Evolutionary conservation across 2,797 vertebrate species (phyloP).

Genomic region (Semaprochilodus insignis): DNA sequence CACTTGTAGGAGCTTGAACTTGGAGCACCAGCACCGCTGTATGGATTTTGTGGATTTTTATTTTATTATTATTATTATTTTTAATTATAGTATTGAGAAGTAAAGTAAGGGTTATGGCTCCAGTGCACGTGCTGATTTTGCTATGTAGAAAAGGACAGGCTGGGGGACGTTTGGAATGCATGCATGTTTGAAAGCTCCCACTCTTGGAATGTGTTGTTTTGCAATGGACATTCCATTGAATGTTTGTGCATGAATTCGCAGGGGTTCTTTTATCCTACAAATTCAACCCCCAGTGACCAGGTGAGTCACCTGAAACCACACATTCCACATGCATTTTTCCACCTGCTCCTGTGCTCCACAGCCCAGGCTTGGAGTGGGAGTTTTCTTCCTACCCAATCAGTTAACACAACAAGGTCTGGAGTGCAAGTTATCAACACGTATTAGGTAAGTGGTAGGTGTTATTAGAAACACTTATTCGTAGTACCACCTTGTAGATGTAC

Average conservation of each 20-base stretch:
- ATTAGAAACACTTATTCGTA: too few species aligned
- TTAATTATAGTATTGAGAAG: background rate
- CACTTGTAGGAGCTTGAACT: slow-evolving; percentile 25
- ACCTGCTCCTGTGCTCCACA: background rate
- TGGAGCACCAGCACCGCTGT: background rate
- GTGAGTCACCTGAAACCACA: slow-evolving; percentile 58
- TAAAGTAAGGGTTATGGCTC: slow-evolving; percentile 12
- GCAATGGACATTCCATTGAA: slow-evolving; percentile 47
- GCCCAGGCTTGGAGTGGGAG: background rate
- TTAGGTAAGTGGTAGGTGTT: too few species aligned
- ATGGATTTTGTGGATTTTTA: background rate
- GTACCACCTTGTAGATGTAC: too few species aligned
- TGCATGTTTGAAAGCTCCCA: slow-evolving; percentile 44
- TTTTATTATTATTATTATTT: too few species aligned
- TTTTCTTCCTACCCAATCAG: background rate
- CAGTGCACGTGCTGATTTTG: background rate
- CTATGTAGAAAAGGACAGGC: slow-evolving; percentile 29
- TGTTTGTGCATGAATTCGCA: slow-evolving; percentile 30
- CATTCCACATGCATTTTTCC: slow-evolving; percentile 26
- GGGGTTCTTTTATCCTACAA: slow-evolving; percentile 21
- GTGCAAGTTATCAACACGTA: background rate
- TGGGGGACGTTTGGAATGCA: slow-evolving; percentile 47
- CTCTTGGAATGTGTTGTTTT: slow-evolving; percentile 52
- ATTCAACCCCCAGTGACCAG: slow-evolving; percentile 20
- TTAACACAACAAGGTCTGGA: background rate